Conservation (phyloP, 2,797 vertebrate genomes). For the Apogon talboti region DNA sequence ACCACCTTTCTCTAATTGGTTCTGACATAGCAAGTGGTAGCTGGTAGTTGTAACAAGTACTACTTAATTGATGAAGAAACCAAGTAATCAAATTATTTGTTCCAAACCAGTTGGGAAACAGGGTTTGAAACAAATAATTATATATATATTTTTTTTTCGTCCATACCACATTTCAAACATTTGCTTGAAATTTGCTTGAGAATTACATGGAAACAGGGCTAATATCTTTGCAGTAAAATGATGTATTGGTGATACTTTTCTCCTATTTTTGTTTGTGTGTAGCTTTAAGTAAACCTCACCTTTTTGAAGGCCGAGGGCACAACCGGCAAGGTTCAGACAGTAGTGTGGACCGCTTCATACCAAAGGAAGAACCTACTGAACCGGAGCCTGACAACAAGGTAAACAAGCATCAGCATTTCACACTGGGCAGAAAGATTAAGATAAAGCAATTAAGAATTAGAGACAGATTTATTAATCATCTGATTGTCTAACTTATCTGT, state of each 20-base stretch:
- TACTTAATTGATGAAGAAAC: no score
- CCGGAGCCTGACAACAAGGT: constrained; percentile 92
- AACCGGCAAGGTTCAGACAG: constrained; percentile 93
- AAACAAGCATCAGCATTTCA: not conserved
- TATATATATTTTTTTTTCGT: no score
- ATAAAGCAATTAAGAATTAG: no score
- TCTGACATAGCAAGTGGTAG: no score
- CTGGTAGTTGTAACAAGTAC: no score
- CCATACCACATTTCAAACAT: no score
- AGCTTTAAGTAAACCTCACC: constrained; percentile 91
- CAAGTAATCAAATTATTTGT: no score
- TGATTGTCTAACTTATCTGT: not conserved
- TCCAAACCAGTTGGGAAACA: no score
- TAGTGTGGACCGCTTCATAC: constrained; percentile 88
- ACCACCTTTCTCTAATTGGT: no score
- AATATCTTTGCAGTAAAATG: not conserved
- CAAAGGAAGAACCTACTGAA: constrained; percentile 89
- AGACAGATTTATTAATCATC: not conserved
- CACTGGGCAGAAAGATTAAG: not conserved
- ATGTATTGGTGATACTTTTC: no score
- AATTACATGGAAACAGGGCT: not conserved
- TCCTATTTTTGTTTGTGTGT: constrained; percentile 14
- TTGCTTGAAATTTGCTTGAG: no score
- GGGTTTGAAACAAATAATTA: no score
- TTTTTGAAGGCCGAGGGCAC: constrained; percentile 88